phyloP scores from a whole-genome alignment of 1,140 invertebrate species.

The Pseudoatta argentina region DNA sequence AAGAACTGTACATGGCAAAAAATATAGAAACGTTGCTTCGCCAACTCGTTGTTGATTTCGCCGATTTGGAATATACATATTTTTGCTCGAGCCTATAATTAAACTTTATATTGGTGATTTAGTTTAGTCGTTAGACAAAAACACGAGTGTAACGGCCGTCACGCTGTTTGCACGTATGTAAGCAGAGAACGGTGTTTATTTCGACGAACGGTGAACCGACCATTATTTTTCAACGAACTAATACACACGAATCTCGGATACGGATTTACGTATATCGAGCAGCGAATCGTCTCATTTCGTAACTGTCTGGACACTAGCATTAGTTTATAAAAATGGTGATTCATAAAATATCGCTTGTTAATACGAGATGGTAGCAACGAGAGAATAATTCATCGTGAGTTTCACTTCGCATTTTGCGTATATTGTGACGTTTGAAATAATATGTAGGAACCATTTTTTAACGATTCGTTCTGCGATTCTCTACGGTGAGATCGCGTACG shows the following conservation, averaged over 20 bases:
- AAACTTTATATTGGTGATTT: slow-evolving; percentile 21
- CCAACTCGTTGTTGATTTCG: not conserved
- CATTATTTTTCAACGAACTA: slow-evolving; percentile 37
- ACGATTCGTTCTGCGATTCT: not conserved
- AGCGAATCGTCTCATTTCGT: slow-evolving; percentile 19
- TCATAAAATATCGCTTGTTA: slow-evolving; percentile 18
- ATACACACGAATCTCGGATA: not conserved
- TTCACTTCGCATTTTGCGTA: not conserved
- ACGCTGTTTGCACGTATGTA: slow-evolving; percentile 26
- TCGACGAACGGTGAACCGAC: slow-evolving; percentile 36
- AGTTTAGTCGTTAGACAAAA: slow-evolving; percentile 15
- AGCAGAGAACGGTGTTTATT: slow-evolving; percentile 28
- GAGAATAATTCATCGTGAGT: not conserved
- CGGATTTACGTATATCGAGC: not conserved
- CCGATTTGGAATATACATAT: not conserved
- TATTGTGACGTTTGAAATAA: not conserved
- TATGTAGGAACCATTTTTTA: not conserved
- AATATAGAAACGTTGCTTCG: not conserved
- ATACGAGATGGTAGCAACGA: not conserved
- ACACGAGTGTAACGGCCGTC: slow-evolving; percentile 43
- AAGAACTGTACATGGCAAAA: not conserved
- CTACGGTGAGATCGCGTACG: not conserved
- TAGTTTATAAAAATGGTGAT: slow-evolving; percentile 17
- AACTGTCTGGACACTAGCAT: not conserved
- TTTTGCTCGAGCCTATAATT: not conserved